Evolutionary conservation across 1,140 invertebrate species (phyloP), one percentile per base, ranked within the genome.

Genomic region (Calycopis cecrops): DNA sequence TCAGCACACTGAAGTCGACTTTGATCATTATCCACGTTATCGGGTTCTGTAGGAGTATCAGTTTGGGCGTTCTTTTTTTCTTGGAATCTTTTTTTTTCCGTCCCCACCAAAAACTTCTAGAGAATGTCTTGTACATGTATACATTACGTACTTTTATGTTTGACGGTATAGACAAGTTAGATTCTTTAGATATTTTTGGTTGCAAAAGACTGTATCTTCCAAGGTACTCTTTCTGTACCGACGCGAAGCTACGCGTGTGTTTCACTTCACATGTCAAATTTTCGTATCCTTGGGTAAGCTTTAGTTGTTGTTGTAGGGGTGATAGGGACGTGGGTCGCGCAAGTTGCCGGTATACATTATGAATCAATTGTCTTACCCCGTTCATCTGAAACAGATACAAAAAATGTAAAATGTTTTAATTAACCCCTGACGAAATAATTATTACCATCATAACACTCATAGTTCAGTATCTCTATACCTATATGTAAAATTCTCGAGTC

Each of bases 11-110:
- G 21, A 85, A 85, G 54, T 85, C 79, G 40, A 85, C 73, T 71
- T 85, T 85, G 44, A 68, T 75, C 75, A 82, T 76, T 1, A 85
- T 40, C 82, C 82, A 85, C 9, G 65, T 81, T 4, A 84, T 72
- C 10, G 82, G 82, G 65, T 84, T 85, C 63, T 84, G 79, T 35
- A 85, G n/a, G 52, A 84, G 63, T 71, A 85, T 79, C 11, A 85
- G 55, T 59, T 72, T 81, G 12, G 82, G 82, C 9, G 84, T 70
- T 33, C 73, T 69, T 55, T 67, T 79, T 37, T 63, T 71, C 35
- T 67, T 63, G 0, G 63, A 58, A 28, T 69, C 55, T 8, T 66
- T 52, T 52, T 61, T 61, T 63, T 70, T 72, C 12, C 57, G 64
- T 10, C 63, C 40, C 44, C 77, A 79, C 11, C 64, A 55, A 52